These are phyloP conservation scores for Enteromius fasciolatus DNA, from an alignment of 2,797 vertebrate genomes.

Conservation along the genomic window DNA sequence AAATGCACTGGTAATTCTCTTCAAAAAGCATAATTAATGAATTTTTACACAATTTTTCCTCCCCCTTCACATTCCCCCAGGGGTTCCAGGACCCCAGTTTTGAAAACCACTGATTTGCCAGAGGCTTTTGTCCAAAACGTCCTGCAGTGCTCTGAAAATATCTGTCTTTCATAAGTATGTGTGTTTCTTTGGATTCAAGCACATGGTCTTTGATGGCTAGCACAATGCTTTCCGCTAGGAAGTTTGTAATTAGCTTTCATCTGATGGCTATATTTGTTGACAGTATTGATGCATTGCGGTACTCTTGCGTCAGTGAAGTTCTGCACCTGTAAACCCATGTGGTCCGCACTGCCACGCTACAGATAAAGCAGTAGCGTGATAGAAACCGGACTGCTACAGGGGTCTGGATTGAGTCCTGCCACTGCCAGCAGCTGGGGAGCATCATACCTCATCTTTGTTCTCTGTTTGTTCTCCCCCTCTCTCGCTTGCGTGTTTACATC, in stretches of 20 bases:
- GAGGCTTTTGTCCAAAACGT: neutral
- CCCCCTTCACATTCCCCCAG: no score
- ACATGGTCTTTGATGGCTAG: neutral
- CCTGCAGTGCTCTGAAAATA: neutral
- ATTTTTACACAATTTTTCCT: neutral
- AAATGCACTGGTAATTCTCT: neutral
- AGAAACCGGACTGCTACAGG: constrained; percentile 1
- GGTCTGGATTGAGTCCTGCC: neutral
- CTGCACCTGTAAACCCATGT: constrained; percentile 18
- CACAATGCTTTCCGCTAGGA: neutral
- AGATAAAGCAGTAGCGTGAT: constrained; percentile 4
- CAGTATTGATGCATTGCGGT: constrained; percentile 37
- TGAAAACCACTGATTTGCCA: neutral
- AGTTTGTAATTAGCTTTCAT: neutral
- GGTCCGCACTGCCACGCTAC: neutral
- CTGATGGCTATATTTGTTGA: constrained; percentile 24
- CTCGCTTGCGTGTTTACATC: constrained; percentile 19
- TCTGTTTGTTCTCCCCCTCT: constrained; percentile 2
- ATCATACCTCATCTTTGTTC: constrained; percentile 42
- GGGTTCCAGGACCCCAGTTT: neutral
- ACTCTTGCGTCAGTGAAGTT: constrained; percentile 49
- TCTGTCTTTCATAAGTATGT: neutral
- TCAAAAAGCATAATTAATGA: neutral
- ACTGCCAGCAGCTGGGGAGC: constrained; percentile 23
- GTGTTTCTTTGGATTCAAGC: neutral